Conservation (phyloP, 2,797 vertebrate species). For the Rhinella marina region DNA sequence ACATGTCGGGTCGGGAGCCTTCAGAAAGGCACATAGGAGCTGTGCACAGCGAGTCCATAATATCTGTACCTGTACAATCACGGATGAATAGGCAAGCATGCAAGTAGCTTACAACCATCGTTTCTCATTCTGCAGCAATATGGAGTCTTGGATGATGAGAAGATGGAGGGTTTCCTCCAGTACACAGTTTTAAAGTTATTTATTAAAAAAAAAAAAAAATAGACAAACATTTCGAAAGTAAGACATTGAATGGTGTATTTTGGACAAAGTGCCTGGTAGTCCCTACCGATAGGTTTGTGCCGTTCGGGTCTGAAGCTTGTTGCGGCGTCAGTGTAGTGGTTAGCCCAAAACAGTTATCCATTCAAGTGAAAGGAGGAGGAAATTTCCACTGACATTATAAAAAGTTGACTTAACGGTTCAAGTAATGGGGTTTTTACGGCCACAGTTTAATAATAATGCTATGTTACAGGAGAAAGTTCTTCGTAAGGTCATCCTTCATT, state of each 20-base stretch:
- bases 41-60: conserved; percentile 75
- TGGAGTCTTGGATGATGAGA: conserved; percentile 64
- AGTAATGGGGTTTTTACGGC: conserved; percentile 73
- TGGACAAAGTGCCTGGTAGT: conserved; percentile 76
- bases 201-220: conserved; percentile 51
- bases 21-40: conserved; percentile 75
- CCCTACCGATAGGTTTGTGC: conserved; percentile 74
- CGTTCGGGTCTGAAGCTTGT: conserved; percentile 76
- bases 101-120: conserved; percentile 74
- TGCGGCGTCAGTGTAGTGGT: conserved; percentile 73
- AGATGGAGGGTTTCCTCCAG: conserved; percentile 69
- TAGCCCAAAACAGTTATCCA: conserved; percentile 76
- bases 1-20: conserved; percentile 76
- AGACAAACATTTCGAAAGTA: conserved; percentile 68
- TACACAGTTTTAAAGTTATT: conserved; percentile 74
- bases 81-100: conserved; percentile 79
- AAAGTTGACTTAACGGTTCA: conserved; percentile 72
- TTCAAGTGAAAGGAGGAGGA: conserved; percentile 72
- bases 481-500: conserved; percentile 72
- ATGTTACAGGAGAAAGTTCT: conserved; percentile 73
- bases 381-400: conserved; percentile 77
- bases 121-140: conserved; percentile 71
- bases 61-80: conserved; percentile 73
- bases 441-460: conserved; percentile 71
- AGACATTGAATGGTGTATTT: conserved; percentile 72